Evolutionary conservation across 1,140 invertebrate species (phyloP).

Genomic region (Drosophila burlai): DNA sequence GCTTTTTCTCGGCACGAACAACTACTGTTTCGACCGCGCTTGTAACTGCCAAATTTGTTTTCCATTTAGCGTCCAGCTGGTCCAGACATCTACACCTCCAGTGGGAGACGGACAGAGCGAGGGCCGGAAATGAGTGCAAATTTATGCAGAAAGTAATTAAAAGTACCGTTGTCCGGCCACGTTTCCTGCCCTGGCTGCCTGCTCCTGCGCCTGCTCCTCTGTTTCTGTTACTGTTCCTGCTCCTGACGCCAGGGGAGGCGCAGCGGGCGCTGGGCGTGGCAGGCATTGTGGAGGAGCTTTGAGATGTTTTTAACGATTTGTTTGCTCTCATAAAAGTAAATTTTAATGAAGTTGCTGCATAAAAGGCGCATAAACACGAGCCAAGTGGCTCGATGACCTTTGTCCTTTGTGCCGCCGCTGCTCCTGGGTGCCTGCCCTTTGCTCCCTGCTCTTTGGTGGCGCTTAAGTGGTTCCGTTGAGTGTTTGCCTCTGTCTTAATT

Average conservation of each 20-base stretch:
- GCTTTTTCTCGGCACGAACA: neutral
- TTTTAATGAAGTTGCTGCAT: slow-evolving; percentile 79
- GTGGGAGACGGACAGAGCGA: slow-evolving; percentile 1
- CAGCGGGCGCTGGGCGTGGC: slow-evolving; percentile 20
- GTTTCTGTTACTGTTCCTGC: neutral
- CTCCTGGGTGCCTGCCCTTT: slow-evolving; percentile 1
- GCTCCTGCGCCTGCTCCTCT: neutral
- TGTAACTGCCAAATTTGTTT: slow-evolving; percentile 38
- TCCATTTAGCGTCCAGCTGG: slow-evolving; percentile 43
- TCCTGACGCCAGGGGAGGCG: slow-evolving; percentile 4
- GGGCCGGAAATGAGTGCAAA: slow-evolving; percentile 70
- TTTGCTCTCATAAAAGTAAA: slow-evolving; percentile 66
- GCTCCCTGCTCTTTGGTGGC: slow-evolving; percentile 10
- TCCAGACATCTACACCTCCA: slow-evolving; percentile 11
- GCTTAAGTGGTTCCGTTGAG: slow-evolving; percentile 32
- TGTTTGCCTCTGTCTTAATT: slow-evolving; percentile 61
- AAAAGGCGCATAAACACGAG: slow-evolving; percentile 63
- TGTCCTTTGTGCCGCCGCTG: slow-evolving; percentile 27
- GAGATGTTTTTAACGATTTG: slow-evolving; percentile 70
- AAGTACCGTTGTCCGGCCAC: slow-evolving; percentile 70
- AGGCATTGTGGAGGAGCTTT: slow-evolving; percentile 39
- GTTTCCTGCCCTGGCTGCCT: slow-evolving; percentile 21
- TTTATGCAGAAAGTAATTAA: slow-evolving; percentile 82
- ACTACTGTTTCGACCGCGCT: slow-evolving; percentile 1
- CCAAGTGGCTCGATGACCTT: slow-evolving; percentile 48